Conservation (phyloP, 2,888 invertebrate species). For the Pteria penguin region DNA sequence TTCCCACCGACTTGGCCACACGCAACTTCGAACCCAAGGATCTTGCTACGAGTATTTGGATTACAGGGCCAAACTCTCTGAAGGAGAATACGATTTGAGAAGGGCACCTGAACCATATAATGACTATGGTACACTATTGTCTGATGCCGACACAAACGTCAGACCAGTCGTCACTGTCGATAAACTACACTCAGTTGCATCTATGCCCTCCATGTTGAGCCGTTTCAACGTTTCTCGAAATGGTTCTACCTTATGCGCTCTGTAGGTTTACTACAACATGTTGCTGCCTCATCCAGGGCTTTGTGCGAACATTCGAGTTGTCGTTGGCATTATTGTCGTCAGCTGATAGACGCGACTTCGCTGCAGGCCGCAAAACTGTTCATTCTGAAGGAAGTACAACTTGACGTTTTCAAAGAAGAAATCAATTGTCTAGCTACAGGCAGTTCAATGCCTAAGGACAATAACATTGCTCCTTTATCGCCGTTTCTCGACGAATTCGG, state of each 20-base stretch:
- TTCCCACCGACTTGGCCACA: constrained; percentile 47
- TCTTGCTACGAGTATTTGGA: constrained; percentile 36
- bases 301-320: neutral
- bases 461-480: constrained; percentile 17
- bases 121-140: neutral
- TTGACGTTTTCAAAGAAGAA: constrained; percentile 26
- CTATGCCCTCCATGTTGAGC: neutral
- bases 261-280: neutral
- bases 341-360: neutral
- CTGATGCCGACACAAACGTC: constrained; percentile 2
- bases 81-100: neutral
- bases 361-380: constrained; percentile 14
- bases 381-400: constrained; percentile 30
- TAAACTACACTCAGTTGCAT: neutral
- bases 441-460: constrained; percentile 17
- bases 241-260: neutral
- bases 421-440: neutral
- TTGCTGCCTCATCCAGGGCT: neutral
- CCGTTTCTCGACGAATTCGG: constrained; percentile 40
- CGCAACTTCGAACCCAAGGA: constrained; percentile 9
- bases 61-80: constrained; percentile 33
- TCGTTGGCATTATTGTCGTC: constrained; percentile 31
- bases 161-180: constrained; percentile 8
- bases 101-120: neutral
- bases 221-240: neutral